These are phyloP conservation scores for Aplysina aerophoba DNA, from an alignment of 37 sponge, comb jelly and placozoan genomes.

Conservation along the genomic window DNA sequence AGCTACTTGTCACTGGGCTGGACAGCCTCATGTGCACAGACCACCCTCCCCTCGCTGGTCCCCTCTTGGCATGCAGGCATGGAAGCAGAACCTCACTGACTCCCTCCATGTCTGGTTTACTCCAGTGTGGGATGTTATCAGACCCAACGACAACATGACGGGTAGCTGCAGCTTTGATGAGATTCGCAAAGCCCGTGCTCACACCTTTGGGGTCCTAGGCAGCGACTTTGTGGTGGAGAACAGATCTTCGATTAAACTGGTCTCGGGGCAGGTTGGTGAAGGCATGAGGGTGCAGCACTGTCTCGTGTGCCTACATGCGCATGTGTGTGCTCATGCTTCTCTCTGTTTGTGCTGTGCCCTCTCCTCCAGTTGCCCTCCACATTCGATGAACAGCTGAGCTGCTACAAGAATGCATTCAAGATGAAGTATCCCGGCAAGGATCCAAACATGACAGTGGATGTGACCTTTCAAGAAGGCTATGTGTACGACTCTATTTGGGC, in stretches of 20 bases:
- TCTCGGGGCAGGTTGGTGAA: not conserved
- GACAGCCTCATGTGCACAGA: no score
- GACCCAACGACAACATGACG: not conserved
- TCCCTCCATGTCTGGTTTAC: not conserved
- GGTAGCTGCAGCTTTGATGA: not conserved
- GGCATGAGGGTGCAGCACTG: not conserved
- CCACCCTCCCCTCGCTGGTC: no score
- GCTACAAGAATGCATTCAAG: not conserved
- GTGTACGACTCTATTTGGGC: conserved; percentile 32
- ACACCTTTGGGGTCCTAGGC: conserved; percentile 3
- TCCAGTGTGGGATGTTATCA: not conserved
- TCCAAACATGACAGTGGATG: not conserved
- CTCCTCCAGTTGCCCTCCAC: no score
- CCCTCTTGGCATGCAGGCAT: no score
- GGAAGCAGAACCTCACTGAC: not conserved
- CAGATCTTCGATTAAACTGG: not conserved
- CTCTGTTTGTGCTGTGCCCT: not conserved
- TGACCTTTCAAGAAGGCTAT: conserved; percentile 26
- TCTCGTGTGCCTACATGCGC: not conserved
- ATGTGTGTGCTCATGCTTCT: not conserved
- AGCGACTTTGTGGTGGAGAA: not conserved
- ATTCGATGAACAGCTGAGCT: not conserved
- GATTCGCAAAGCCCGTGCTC: not conserved
- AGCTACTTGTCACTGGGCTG: no score
- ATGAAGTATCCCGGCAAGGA: not conserved